Conservation (phyloP, 2,797 vertebrate genomes). For the Eospalax fontanierii region DNA sequence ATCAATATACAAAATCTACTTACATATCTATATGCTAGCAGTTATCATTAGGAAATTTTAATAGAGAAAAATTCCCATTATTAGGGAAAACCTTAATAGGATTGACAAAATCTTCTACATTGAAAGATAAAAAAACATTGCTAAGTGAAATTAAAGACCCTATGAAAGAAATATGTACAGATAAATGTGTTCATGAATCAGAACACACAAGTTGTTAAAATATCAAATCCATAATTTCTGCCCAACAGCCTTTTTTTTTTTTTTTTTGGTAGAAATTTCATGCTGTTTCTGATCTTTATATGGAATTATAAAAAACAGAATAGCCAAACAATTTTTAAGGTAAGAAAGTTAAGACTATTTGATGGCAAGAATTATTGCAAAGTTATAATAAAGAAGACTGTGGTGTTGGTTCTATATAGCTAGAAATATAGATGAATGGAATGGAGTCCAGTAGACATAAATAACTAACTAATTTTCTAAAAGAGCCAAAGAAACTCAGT, state of each 20-base stretch:
- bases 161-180: not conserved
- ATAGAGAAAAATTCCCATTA: not conserved
- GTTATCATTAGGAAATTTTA: conserved; percentile 1
- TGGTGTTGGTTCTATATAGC: not conserved
- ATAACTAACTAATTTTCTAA: not conserved
- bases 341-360: not conserved
- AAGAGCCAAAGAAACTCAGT: not conserved
- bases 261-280: not conserved
- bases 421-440: not conserved
- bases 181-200: not conserved
- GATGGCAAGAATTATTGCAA: not conserved
- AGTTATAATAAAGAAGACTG: not conserved
- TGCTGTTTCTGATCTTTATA: not conserved
- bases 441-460: not conserved
- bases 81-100: not conserved
- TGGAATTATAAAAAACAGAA: conserved; percentile 1
- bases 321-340: not conserved
- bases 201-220: not conserved
- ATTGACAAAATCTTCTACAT: not conserved
- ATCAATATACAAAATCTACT: not conserved
- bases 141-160: conserved; percentile 7
- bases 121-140: not conserved
- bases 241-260: not conserved
- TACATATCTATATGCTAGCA: not conserved
- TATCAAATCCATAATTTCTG: not conserved